Evolutionary conservation across 1,140 invertebrate species (phyloP), one percentile per base, ranked within the genome.

Genomic region (Physella acuta): DNA sequence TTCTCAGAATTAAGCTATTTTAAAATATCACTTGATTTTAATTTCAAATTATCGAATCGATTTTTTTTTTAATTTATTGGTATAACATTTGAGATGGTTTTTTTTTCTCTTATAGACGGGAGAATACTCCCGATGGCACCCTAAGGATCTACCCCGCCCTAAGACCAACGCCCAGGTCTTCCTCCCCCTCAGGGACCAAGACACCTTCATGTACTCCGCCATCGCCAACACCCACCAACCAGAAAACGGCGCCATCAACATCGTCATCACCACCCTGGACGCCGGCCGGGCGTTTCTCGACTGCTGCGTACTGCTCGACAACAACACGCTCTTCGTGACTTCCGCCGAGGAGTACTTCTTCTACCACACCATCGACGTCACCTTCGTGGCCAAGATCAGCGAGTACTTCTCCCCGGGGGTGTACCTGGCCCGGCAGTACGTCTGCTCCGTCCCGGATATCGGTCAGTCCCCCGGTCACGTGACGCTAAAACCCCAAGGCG

Each of bases 151-250:
- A n/a, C 2, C 20, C 3, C 5, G 24, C 2, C 37, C 16, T 14
- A 2, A n/a, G 0, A 2, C 44, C 2, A 64, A 31, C 39, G 37
- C 62, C 24, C 33, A 64, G 37, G 28, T 51, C 33, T 71, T 71
- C 44, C 28, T 59, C 24, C 16, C 3, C 0, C 53, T 33, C 16
- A 14, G 33, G 2, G 28, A 36, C 20, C 16, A 26, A 8, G 62
- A 71, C 31, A 71, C 62, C 49, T 72, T 39, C 39, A 60, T 72
- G 39, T 72, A 72, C 53, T 72, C 71, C 26, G 71, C 71, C 52
- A 72, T 72, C 8, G 71, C 66, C 51, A 72, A 68, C 53, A 20
- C n/a, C 37, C 58, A 51, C 1, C 44, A 63, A 3, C 71, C 66
- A 1, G n/a, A 31, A n/a, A 55, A 58, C 11, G 58, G 65, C 5